phyloP scores from a whole-genome alignment of 1,140 invertebrate species.

The Tetranychus urticae region DNA sequence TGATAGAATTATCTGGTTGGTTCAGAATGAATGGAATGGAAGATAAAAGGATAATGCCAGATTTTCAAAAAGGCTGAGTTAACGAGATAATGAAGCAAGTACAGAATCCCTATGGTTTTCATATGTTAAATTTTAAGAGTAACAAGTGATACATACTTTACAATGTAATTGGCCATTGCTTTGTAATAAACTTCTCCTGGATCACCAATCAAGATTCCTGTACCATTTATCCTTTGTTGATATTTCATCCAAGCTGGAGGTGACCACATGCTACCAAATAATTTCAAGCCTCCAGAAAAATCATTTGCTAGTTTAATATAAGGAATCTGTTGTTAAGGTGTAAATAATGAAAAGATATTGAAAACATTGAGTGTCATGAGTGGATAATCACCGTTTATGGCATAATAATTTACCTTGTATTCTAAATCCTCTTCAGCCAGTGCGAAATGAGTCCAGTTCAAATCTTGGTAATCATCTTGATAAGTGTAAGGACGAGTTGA shows the following conservation, averaged over 20 bases:
- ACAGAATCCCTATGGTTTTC: not conserved
- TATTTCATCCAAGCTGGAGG: conserved; percentile 81
- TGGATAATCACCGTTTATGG: no score
- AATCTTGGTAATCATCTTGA: conserved; percentile 35
- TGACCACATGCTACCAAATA: conserved; percentile 51
- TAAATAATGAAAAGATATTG: not conserved
- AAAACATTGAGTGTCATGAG: not conserved
- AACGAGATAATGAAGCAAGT: no score
- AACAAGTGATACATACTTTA: conserved; percentile 22
- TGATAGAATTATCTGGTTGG: not conserved
- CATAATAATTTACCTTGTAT: conserved; percentile 28
- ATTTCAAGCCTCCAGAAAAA: conserved; percentile 11
- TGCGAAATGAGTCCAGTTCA: conserved; percentile 35
- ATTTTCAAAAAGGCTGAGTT: not conserved
- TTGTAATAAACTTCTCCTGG: conserved; percentile 43
- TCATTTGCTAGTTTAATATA: conserved; percentile 11
- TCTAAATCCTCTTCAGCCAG: conserved; percentile 36
- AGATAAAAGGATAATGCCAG: not conserved
- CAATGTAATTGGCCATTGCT: conserved; percentile 48
- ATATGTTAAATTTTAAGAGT: not conserved
- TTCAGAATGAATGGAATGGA: not conserved
- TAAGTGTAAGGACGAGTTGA: conserved; percentile 40
- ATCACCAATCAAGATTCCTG: conserved; percentile 24
- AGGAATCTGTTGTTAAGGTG: not conserved
- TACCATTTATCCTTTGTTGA: conserved; percentile 32